Base-by-base conservation (phyloP, 1,140 invertebrate genomes). In the Drosophila bipectinata region DNA sequence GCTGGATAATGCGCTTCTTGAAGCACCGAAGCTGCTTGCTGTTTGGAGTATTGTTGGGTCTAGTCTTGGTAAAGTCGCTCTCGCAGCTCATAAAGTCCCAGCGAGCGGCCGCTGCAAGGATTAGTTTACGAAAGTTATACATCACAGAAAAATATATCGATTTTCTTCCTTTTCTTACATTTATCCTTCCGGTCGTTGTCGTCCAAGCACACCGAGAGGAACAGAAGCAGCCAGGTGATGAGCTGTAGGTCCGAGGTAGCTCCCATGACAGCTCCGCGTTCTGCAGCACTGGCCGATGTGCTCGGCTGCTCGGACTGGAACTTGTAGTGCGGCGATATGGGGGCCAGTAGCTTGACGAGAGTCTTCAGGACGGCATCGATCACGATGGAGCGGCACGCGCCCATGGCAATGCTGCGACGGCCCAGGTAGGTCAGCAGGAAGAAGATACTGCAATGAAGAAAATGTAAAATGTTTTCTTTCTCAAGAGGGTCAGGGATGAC, bases 81-180 rank as follows among this genome's bases (percentile, higher is more conserved):
- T 95, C 95, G 54, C 95, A 95, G 73, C 96, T 95, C 78, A 97
- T 95, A 92, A 96, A 97, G 89, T 97, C 96, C 96, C 96, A 97
- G 53, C 96, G 93, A 7, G 93, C 93, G 4, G 93, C 85, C 66
- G 93, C 93, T 93, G 72, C 15, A 81, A 66, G 61, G 21, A 41
- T 9, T 8, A 14, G 15, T 47, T 47, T 12, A 47, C 6, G 8
- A 15, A 44, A 15, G 7, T 18, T 18, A 15, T 3, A 3, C 8
- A 28, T 10, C 32, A 8, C 1, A 32, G 9, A 32, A 10, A 32
- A 32, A 32, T 3, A 4, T 0, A 14, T 4, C 6, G 0, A 49
- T 6, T 1, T 9, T 12, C n/a, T 5, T 51, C 90, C 82, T 7
- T 0, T 1, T 7, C 41, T 18, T 73, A 92, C 92, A 92, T 83